Conservation (phyloP, 1,140 invertebrate genomes). For the Mizuhopecten yessoensis region DNA sequence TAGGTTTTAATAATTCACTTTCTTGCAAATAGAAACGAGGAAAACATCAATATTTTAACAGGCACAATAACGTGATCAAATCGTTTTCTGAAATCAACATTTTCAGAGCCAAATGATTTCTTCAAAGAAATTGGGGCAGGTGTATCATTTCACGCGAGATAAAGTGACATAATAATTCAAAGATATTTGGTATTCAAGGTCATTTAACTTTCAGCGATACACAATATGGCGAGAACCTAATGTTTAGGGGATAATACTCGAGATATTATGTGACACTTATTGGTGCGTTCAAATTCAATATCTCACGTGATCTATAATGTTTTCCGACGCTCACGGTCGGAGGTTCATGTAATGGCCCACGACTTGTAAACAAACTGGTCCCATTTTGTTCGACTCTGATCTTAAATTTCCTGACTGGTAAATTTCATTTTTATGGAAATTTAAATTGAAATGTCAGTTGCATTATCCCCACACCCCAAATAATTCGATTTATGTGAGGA, state of each 20-base stretch:
- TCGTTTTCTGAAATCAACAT: too few species aligned
- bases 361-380: not conserved
- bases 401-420: not conserved
- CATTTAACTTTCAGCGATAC: not conserved
- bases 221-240: not conserved
- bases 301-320: not conserved
- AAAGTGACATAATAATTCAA: too few species aligned
- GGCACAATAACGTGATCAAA: too few species aligned
- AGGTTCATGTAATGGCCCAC: not conserved
- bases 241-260: not conserved
- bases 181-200: not conserved
- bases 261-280: not conserved
- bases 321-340: not conserved
- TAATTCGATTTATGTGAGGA: not conserved
- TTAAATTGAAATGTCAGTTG: slow-evolving; percentile 28
- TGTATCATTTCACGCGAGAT: too few species aligned
- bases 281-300: not conserved
- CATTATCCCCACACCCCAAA: not conserved
- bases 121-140: too few species aligned
- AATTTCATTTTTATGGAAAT: slow-evolving; percentile 29
- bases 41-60: too few species aligned
- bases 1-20: too few species aligned
- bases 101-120: too few species aligned
- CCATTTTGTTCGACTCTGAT: not conserved
- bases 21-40: too few species aligned